Evolutionary conservation across 1,140 invertebrate species (phyloP), one percentile per base, ranked within the genome.

Genomic region (Drosophila nigromelanica): DNA sequence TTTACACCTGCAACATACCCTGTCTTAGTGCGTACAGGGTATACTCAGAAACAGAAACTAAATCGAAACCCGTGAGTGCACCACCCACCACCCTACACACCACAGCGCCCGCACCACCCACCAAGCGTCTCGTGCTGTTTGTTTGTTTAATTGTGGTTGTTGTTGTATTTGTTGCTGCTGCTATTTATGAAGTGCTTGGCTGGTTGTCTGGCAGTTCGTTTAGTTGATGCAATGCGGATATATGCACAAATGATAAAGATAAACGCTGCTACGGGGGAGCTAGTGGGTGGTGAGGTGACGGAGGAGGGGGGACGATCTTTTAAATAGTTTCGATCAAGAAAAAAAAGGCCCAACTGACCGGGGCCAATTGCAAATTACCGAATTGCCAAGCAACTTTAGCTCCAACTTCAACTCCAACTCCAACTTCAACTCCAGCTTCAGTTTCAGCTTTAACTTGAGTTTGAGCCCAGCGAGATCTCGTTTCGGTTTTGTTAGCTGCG

Each of bases 131-230:
- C 78, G 73, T 79, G 73, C 80, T 73, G 76, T 69, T 85, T 76
- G 80, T 79, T 85, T 83, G 51, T 71, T 83, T 83, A 83, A 83
- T 83, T 83, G 81, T 60, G 48, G 50, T 59, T 78, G 64, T 51
- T 69, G 74, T 60, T 64, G 47, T 54, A 47, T 56, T 52, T 21
- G 39, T 60, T 72, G 47, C 37, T 76, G 74, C 45, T 83, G 76
- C 45, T 79, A 73, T 73, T 85, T 85, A 86, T 86, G 81, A 85
- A 83, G 68, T 85, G 81, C 73, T 77, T 86, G 81, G 74, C 73
- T 86, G 80, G 72, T 37, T 63, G 67, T 62, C 71, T 67, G 66
- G 55, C 64, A 67, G 70, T 45, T 54, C 40, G 42, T n/a, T 30
- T 35, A 37, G 63, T 51, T 70, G 55, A 74, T 74, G 64, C 64